Evolutionary conservation across 2,797 vertebrate genomes (phyloP), one percentile per base, ranked within the genome.

Genomic region (Galaxias olidus): DNA sequence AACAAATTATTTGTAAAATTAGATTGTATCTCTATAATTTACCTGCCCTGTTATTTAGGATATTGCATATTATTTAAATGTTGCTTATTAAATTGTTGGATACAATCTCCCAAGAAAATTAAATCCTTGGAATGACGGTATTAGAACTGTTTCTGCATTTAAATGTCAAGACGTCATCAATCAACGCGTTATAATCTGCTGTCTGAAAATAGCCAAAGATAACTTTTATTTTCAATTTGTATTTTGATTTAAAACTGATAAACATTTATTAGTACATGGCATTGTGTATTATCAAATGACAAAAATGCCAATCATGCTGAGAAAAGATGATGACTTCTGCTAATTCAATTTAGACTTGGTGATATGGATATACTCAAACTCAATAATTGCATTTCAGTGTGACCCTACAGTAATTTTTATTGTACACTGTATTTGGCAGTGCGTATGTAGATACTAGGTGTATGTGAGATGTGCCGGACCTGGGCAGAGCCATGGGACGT

Each of bases 201-300:
- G 44, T 59, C 61, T 64, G 6, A 67, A 74, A 82, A 65, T 73
- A 55, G 58, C 15, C 47, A 42, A 9, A 65, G 62, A 83, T 76
- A 75, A 72, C 59, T 68, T 82, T 79, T 66, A 78, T 80, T 84
- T 87, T 85, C 82, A 89, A 89, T 88, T 88, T 91, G 85, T 89
- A 73, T 75, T 83, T 84, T 87, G 83, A 89, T 88, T 75, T 71
- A 80, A 66, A 79, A 77, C 72, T 19, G 74, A 90, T 88, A 82
- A 84, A 78, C 78, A 80, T 84, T 82, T 85, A 86, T 90, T 89
- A 76, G 66, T 73, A 88, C 87, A 88, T 69, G 72, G 53, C 50
- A 49, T 53, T 52, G 65, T 59, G 69, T 72, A 59, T 30, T 65
- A 14, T 61, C 65, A 68, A 44, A 56, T 82, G 83, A 75, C 65